Percentiles rank a stretch among this genome's conserved stretches.
Evolutionary conservation across 1,140 invertebrate species (phyloP).

Genomic region (Drosophila ambigua): DNA sequence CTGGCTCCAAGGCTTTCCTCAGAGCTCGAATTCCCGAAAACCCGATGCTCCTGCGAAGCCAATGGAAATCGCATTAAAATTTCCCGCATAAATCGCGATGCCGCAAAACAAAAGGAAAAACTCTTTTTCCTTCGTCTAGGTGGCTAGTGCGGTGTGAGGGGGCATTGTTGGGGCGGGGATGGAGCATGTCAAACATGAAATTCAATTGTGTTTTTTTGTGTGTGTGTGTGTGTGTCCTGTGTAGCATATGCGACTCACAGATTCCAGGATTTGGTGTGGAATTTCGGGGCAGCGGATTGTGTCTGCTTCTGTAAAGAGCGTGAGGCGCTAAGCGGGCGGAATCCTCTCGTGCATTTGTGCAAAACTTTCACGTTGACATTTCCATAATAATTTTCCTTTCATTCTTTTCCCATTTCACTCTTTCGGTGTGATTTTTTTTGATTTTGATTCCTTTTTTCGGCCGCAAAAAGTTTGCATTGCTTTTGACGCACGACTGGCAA

Average conservation of each 20-base stretch:
- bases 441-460: slow-evolving; percentile 20
- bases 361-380: slow-evolving; percentile 81
- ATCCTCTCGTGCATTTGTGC: slow-evolving; percentile 60
- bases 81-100: slow-evolving; percentile 55
- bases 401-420: slow-evolving; percentile 18
- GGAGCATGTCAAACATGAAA: slow-evolving; percentile 74
- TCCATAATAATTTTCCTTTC: slow-evolving; percentile 80
- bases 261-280: no score
- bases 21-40: slow-evolving; percentile 10
- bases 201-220: slow-evolving; percentile 65
- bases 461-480: slow-evolving; percentile 74
- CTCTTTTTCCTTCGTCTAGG: slow-evolving; percentile 33
- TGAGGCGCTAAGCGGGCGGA: slow-evolving; percentile 24
- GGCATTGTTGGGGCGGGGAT: not conserved
- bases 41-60: slow-evolving; percentile 32
- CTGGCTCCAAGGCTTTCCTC: not conserved
- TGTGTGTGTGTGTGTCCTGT: slow-evolving; percentile 23
- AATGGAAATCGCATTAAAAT: slow-evolving; percentile 77
- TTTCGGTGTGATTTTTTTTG: slow-evolving; percentile 4
- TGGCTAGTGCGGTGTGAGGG: not conserved
- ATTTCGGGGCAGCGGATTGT: no score
- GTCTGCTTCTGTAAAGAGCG: not conserved
- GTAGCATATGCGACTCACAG: slow-evolving; percentile 48
- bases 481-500: slow-evolving; percentile 75
- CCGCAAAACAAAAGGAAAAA: slow-evolving; percentile 61